Percentiles rank a stretch among this genome's conserved stretches.
These are phyloP conservation scores for Chalcosyrphus nemorum DNA, from an alignment of 2,888 invertebrate species.

Conservation along the genomic window DNA sequence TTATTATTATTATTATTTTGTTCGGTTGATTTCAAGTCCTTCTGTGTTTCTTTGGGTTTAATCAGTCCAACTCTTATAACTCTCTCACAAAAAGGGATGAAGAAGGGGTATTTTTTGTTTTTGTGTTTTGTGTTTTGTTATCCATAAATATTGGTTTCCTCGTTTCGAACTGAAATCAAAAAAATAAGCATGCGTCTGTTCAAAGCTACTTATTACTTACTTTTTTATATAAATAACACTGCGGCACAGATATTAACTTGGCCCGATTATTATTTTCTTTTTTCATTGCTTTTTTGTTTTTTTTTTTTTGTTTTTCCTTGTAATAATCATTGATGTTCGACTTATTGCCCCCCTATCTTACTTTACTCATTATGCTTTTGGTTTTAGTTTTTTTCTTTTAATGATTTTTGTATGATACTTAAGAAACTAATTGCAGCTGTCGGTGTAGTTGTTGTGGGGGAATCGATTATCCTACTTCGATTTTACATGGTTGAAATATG, in stretches of 20 bases:
- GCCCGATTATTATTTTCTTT: conserved; percentile 38
- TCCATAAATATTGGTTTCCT: conserved; percentile 52
- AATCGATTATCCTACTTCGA: conserved; percentile 42
- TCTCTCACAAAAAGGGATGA: conserved; percentile 67
- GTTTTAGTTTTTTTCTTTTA: conserved; percentile 40
- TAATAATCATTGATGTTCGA: conserved; percentile 48
- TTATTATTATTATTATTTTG: conserved; percentile 67
- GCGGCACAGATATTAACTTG: conserved; percentile 26
- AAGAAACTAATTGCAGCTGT: conserved; percentile 33
- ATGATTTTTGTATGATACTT: conserved; percentile 39
- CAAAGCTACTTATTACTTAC: conserved; percentile 58
- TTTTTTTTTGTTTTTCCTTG: background rate
- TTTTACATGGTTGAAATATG: background rate
- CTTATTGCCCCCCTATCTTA: conserved; percentile 33
- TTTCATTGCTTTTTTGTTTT: background rate
- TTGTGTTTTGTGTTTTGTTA: background rate
- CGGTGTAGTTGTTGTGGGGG: background rate
- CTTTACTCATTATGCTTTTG: conserved; percentile 45
- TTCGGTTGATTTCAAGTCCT: conserved; percentile 59
- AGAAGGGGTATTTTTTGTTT: background rate
- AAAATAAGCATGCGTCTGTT: conserved; percentile 54
- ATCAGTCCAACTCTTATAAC: conserved; percentile 58
- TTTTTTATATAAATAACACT: conserved; percentile 25
- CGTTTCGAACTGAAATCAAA: conserved; percentile 15
- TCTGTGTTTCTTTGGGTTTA: conserved; percentile 58